phyloP scores from a whole-genome alignment of 1,140 invertebrate species.

The Drosophila tani region DNA sequence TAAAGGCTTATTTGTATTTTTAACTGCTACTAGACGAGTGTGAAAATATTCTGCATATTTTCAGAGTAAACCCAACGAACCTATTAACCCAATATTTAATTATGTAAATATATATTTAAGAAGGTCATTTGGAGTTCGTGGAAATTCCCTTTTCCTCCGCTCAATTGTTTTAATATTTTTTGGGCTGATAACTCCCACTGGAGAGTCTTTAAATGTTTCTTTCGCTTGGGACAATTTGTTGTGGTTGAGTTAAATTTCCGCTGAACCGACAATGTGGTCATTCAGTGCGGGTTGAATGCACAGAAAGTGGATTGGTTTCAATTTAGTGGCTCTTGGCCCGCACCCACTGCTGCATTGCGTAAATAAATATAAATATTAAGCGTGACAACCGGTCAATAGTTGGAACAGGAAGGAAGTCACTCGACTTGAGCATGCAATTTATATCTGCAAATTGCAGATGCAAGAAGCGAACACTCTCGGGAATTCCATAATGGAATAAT shows the following conservation, averaged over 20 bases:
- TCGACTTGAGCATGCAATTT: constrained; percentile 10
- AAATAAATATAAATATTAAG: constrained; percentile 20
- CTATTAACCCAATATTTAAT: not conserved
- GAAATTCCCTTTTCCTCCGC: not conserved
- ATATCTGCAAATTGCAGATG: constrained; percentile 7
- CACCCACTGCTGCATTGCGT: constrained; percentile 48
- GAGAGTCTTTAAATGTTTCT: constrained; percentile 36
- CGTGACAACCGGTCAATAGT: constrained; percentile 22
- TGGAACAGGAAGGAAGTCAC: constrained; percentile 52
- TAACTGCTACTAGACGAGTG: not conserved
- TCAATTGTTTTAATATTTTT: constrained; percentile 22
- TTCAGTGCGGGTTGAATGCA: constrained; percentile 68
- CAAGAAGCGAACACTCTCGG: constrained; percentile 3
- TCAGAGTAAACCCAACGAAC: too few relatives aligned
- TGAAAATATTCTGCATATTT: not conserved
- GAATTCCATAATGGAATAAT: constrained; percentile 24
- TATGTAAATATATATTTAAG: not conserved
- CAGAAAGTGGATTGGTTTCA: constrained; percentile 51
- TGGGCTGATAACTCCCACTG: constrained; percentile 66
- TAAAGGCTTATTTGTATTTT: not conserved
- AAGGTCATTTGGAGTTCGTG: constrained; percentile 22
- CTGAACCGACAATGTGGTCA: constrained; percentile 58
- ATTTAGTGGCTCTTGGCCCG: constrained; percentile 13
- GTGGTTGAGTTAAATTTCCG: constrained; percentile 47
- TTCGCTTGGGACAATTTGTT: constrained; percentile 59